Evolutionary conservation across 2,888 invertebrate species (phyloP).

Genomic region (Oscheius onirici): DNA sequence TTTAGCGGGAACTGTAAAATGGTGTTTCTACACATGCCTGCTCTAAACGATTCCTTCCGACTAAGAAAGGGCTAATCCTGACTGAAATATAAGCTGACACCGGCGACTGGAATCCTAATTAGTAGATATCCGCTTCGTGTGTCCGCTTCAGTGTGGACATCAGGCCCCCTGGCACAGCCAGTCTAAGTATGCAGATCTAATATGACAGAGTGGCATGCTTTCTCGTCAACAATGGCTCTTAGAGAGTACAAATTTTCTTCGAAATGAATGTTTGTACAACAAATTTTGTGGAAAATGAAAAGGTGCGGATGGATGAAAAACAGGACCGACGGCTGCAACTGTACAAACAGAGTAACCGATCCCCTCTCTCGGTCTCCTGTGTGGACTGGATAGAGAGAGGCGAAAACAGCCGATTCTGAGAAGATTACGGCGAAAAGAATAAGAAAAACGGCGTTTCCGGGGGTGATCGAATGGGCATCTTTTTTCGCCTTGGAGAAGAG

Average conservation of each 20-base stretch:
- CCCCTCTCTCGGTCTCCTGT: background rate
- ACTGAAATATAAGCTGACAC: too few relatives aligned
- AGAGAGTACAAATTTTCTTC: background rate
- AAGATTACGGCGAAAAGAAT: conserved; percentile 16
- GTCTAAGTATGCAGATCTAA: conserved; percentile 20
- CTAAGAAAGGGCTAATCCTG: too few relatives aligned
- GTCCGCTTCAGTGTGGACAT: background rate
- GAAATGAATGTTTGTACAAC: background rate
- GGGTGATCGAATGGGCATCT: background rate
- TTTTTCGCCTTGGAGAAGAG: background rate
- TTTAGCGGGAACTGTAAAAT: too few relatives aligned
- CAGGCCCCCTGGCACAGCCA: background rate
- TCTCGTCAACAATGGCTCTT: conserved; percentile 12
- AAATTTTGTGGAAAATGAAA: background rate
- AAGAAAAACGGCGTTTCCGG: conserved; percentile 10
- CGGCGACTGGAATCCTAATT: conserved; percentile 1
- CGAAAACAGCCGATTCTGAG: background rate
- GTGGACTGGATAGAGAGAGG: background rate
- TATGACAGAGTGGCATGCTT: conserved; percentile 2
- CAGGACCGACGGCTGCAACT: conserved; percentile 18
- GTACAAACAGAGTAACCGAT: conserved; percentile 28
- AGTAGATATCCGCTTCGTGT: conserved; percentile 6
- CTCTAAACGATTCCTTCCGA: too few relatives aligned
- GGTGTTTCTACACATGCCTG: too few relatives aligned
- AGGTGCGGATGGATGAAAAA: background rate